These are phyloP conservation scores for Leuciscus idus DNA, from an alignment of 2,113 vertebrate species.

Conservation along the genomic window DNA sequence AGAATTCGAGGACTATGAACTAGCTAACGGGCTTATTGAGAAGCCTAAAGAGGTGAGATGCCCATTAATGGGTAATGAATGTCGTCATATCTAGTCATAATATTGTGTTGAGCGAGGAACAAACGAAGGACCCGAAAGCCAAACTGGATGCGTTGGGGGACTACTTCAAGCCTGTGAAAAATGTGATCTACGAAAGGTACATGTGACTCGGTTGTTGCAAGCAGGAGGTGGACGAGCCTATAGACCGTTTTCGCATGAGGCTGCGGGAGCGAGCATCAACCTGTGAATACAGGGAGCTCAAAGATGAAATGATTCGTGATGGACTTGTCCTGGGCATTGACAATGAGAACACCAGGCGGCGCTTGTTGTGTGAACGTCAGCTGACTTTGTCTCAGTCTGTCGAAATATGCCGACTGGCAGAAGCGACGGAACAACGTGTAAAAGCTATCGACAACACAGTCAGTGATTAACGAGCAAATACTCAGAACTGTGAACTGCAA, in stretches of 20 bases:
- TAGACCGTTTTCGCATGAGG: too few relatives aligned
- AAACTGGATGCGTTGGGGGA: too few relatives aligned
- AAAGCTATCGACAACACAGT: neutral
- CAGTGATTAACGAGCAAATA: neutral
- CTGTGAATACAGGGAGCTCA: constrained; percentile 28
- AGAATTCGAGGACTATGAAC: constrained; percentile 6
- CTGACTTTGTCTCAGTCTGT: neutral
- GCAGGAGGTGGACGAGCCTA: too few relatives aligned
- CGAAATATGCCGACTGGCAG: constrained; percentile 7
- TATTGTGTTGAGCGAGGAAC: too few relatives aligned
- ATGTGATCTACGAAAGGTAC: too few relatives aligned
- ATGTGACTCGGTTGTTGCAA: too few relatives aligned
- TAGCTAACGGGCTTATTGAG: neutral
- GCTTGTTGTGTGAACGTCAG: neutral
- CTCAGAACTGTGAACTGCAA: neutral
- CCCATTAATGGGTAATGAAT: constrained; percentile 12
- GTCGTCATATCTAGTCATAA: constrained; percentile 41
- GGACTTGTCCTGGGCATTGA: constrained; percentile 18
- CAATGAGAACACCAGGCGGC: neutral
- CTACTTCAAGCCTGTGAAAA: too few relatives aligned
- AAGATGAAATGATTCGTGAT: constrained; percentile 2
- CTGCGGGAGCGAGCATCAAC: constrained; percentile 7
- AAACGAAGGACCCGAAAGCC: too few relatives aligned
- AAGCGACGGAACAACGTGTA: neutral
- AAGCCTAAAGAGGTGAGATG: neutral